A percentile compares a stretch with the other conserved stretches of the same genome.
These are phyloP conservation scores for Hipposideros larvatus DNA, from an alignment of 2,797 vertebrate genomes.

Conservation along the genomic window DNA sequence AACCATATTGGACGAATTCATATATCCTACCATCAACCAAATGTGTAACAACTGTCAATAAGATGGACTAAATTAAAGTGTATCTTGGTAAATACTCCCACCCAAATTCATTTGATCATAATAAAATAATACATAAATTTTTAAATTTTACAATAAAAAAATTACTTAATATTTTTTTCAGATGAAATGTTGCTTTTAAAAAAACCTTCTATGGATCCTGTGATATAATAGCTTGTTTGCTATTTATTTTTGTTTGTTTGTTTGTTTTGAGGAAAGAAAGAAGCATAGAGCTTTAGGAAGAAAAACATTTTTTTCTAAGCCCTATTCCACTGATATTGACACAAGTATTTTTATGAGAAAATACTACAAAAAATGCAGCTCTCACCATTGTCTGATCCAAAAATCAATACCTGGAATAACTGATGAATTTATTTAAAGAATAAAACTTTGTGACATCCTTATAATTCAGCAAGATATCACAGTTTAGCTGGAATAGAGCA, in stretches of 20 bases:
- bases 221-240: not conserved
- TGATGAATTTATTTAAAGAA: not conserved
- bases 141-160: slow-evolving; percentile 30
- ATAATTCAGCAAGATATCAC: not conserved
- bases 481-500: not conserved
- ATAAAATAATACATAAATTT: not conserved
- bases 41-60: not conserved
- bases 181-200: not conserved
- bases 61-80: not conserved
- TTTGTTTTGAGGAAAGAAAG: not conserved
- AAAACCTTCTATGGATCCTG: not conserved
- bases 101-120: not conserved
- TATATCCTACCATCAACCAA: not conserved
- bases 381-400: not conserved
- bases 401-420: not conserved
- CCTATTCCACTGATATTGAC: not conserved
- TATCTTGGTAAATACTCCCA: not conserved
- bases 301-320: not conserved
- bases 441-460: not conserved
- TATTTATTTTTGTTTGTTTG: not conserved
- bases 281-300: not conserved
- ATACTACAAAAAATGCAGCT: not conserved
- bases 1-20: not conserved
- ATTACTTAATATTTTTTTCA: not conserved
- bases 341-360: not conserved